Evolutionary conservation across 2,797 vertebrate genomes (phyloP), one percentile per base, ranked within the genome.

Genomic region (Kryptopterus vitreolus): DNA sequence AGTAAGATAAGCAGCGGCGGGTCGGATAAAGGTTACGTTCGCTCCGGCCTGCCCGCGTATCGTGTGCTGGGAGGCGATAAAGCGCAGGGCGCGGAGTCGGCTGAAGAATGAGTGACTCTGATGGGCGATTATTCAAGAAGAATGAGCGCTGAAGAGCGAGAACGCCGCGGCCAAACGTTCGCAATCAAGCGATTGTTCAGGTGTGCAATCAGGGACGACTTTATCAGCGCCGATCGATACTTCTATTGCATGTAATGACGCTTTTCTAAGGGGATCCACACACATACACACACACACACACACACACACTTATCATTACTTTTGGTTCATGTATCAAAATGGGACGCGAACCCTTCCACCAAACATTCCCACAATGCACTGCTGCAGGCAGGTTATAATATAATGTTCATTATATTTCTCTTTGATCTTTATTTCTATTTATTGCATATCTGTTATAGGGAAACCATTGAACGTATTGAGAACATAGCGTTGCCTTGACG

Each of bases 21-120:
- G 68, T 79, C 68, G 50, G 43, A 79, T 73, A 31, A 65, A 82
- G 76, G 59, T 74, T 77, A 82, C 65, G 81, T 58, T 68, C 69
- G 22, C 66, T 29, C 31, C 55, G n/a, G 35, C 29, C 31, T 16
- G 46, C 46, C n/a, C 52, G 50, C 22, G 22, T 69, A 59, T 61
- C 4, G 4, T 55, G 57, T 71, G 65, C 58, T 29, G 18, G 52
- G 22, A 12, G 46, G n/a, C 29, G 74, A 81, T 81, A 81, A 71
- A 68, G 46, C 5, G 10, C 75, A 55, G 57, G 58, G 48, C 52
- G 59, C 35, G 52, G 59, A 78, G 59, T 35, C 50, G 31, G 35
- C 3, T 24, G 59, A 26, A 58, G 50, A 78, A 73, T 66, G 59
- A 73, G 43, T 57, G 75, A 57, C 59, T 71, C 38, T 59, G 29